A percentile compares a stretch with the other conserved stretches of the same genome.
phyloP scores from a whole-genome alignment of 2,888 invertebrate genomes.

The Apamea crenata region DNA sequence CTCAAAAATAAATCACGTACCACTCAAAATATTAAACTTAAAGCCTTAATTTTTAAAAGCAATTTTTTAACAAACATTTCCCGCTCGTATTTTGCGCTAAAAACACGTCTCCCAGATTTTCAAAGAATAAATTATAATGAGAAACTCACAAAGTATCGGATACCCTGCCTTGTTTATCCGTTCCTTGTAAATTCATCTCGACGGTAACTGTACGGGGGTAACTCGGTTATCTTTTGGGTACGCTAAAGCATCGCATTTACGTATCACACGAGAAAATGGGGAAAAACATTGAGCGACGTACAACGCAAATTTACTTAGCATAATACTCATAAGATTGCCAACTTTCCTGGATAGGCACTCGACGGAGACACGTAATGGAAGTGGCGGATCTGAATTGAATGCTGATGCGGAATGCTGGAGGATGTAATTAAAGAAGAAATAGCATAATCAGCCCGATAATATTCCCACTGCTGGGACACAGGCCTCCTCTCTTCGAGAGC shows the following conservation, averaged over 20 bases:
- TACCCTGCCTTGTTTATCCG: conserved; percentile 62
- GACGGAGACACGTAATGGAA: conserved; percentile 57
- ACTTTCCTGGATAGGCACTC: conserved; percentile 69
- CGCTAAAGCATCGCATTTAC: conserved; percentile 71
- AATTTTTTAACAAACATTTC: conserved; percentile 38
- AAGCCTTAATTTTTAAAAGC: conserved; percentile 36
- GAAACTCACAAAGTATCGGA: conserved; percentile 65
- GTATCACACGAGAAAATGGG: conserved; percentile 65
- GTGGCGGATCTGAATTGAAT: conserved; percentile 57
- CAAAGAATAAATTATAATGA: conserved; percentile 61
- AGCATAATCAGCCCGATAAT: not conserved
- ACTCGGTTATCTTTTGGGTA: conserved; percentile 74
- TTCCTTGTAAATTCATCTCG: conserved; percentile 64
- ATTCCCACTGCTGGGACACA: not conserved
- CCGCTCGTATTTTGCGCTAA: conserved; percentile 34
- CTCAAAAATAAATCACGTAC: conserved; percentile 37
- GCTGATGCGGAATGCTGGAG: conserved; percentile 47
- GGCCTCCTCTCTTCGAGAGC: not conserved
- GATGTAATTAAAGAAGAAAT: conserved; percentile 31
- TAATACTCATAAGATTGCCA: conserved; percentile 73
- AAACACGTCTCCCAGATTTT: conserved; percentile 60
- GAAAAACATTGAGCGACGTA: conserved; percentile 71
- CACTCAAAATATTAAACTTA: conserved; percentile 31
- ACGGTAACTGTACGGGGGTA: conserved; percentile 65
- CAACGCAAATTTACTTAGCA: conserved; percentile 71